Percentiles rank a stretch among this genome's conserved stretches.
Evolutionary conservation across 1,140 invertebrate genomes (phyloP).

Genomic region (Carposina sasakii): DNA sequence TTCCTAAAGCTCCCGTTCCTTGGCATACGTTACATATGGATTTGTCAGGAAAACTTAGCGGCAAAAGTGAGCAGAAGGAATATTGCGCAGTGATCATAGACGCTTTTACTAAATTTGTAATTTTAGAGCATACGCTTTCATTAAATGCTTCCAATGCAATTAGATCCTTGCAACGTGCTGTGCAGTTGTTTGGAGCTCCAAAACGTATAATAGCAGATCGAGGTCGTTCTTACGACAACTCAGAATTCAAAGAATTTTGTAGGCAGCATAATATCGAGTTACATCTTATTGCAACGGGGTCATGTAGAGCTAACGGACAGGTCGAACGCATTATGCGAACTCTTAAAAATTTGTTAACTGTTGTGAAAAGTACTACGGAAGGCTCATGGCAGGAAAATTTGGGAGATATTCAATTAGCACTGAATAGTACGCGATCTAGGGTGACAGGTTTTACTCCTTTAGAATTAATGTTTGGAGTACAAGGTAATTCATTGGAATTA

Average conservation of each 20-base stretch:
- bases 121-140: constrained; percentile 17
- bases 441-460: constrained; percentile 10
- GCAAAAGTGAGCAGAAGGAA: constrained; percentile 17
- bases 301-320: constrained; percentile 22
- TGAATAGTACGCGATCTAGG: constrained; percentile 9
- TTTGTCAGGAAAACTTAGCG: constrained; percentile 20
- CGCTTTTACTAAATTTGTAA: constrained; percentile 21
- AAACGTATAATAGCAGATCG: constrained; percentile 19
- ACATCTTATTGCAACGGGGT: constrained; percentile 26
- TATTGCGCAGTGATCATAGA: constrained; percentile 21
- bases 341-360: constrained; percentile 8
- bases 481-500: neutral
- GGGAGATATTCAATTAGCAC: constrained; percentile 2
- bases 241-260: constrained; percentile 6
- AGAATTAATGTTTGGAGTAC: constrained; percentile 9
- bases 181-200: constrained; percentile 18
- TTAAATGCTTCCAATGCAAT: constrained; percentile 14
- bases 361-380: constrained; percentile 1
- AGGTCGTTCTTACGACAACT: constrained; percentile 11
- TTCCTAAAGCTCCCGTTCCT: constrained; percentile 9
- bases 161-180: constrained; percentile 2
- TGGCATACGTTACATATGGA: constrained; percentile 19
- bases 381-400: constrained; percentile 4
- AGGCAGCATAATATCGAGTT: constrained; percentile 13
- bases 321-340: constrained; percentile 11